phyloP scores from a whole-genome alignment of 2,888 invertebrate species.

The Thymelicus lineola region DNA sequence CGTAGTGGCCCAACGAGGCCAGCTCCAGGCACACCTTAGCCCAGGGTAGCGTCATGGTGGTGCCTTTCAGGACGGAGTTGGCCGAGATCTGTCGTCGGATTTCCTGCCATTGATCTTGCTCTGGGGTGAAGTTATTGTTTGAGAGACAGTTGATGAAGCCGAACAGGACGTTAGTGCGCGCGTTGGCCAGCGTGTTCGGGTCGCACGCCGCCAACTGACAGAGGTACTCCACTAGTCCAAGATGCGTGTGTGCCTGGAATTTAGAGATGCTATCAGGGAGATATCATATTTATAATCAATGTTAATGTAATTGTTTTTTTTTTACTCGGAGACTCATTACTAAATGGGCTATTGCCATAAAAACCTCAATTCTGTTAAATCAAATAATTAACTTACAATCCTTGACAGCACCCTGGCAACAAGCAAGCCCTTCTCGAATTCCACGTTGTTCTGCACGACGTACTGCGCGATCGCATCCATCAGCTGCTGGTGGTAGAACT shows the following conservation, averaged over 20 bases:
- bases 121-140: slow-evolving; percentile 86
- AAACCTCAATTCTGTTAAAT: neutral
- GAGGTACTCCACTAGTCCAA: slow-evolving; percentile 85
- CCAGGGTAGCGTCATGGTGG: slow-evolving; percentile 77
- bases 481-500: slow-evolving; percentile 87
- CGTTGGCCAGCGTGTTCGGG: slow-evolving; percentile 64
- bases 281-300: too few relatives aligned
- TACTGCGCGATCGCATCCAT: slow-evolving; percentile 83
- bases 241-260: slow-evolving; percentile 84
- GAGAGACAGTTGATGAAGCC: slow-evolving; percentile 83
- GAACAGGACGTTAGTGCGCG: slow-evolving; percentile 71
- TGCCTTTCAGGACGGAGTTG: slow-evolving; percentile 67
- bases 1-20: slow-evolving; percentile 85
- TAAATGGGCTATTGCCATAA: too few relatives aligned
- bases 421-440: slow-evolving; percentile 78
- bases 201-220: slow-evolving; percentile 74
- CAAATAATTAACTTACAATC: slow-evolving; percentile 76
- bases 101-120: slow-evolving; percentile 74
- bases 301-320: too few relatives aligned
- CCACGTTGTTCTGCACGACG: slow-evolving; percentile 77
- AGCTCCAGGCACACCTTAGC: slow-evolving; percentile 83
- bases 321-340: too few relatives aligned
- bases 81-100: slow-evolving; percentile 71
- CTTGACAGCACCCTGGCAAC: slow-evolving; percentile 81
- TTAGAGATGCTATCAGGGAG: neutral